Evolutionary conservation across 2,888 invertebrate species (phyloP).

Genomic region (Drosophila recens): DNA sequence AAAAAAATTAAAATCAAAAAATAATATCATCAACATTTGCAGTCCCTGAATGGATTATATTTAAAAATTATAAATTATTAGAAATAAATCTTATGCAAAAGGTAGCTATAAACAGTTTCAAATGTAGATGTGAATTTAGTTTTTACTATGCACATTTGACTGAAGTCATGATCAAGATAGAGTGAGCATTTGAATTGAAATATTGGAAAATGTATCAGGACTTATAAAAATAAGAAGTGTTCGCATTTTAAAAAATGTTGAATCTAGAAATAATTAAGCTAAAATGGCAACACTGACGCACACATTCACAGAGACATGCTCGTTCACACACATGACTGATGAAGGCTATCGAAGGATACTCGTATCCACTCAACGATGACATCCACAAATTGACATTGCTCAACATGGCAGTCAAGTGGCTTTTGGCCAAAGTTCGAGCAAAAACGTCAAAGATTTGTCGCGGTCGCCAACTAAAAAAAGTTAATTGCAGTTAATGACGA

Average conservation of each 20-base stretch:
- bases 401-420: slow-evolving; percentile 74
- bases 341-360: slow-evolving; percentile 62
- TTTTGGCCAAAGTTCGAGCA: slow-evolving; percentile 61
- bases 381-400: slow-evolving; percentile 77
- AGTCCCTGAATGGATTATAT: too few species aligned
- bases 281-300: neutral
- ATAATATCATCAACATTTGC: too few species aligned
- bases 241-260: neutral
- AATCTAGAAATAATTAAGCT: neutral
- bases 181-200: too few species aligned
- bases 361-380: slow-evolving; percentile 52
- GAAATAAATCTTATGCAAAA: too few species aligned
- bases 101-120: too few species aligned
- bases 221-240: too few species aligned
- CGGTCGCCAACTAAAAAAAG: slow-evolving; percentile 74
- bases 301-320: slow-evolving; percentile 4
- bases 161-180: too few species aligned
- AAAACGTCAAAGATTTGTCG: slow-evolving; percentile 73
- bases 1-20: too few species aligned
- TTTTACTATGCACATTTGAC: too few species aligned
- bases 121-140: too few species aligned
- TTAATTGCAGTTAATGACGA: slow-evolving; percentile 85
- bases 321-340: slow-evolving; percentile 65
- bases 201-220: too few species aligned
- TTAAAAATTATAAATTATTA: too few species aligned